These are phyloP conservation scores for Hydraecia micacea DNA, from an alignment of 2,888 invertebrate genomes.

Conservation along the genomic window DNA sequence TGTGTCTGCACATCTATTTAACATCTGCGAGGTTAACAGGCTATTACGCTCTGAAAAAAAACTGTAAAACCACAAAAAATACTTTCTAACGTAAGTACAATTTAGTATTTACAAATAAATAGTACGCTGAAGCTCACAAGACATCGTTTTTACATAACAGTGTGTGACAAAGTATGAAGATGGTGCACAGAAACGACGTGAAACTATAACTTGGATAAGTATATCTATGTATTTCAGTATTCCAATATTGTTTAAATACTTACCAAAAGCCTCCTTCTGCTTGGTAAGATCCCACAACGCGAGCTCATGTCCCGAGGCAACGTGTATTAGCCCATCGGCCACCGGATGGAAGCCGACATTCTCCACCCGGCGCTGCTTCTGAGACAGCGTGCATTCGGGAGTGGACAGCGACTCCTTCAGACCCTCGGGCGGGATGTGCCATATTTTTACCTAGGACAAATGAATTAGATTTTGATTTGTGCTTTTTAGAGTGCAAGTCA, in stretches of 20 bases:
- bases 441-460: slow-evolving; percentile 94
- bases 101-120: neutral
- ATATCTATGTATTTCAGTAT: neutral
- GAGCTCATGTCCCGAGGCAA: slow-evolving; percentile 95
- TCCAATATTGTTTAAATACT: slow-evolving; percentile 34
- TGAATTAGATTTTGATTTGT: neutral
- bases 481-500: neutral
- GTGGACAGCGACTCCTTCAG: slow-evolving; percentile 94
- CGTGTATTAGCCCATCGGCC: slow-evolving; percentile 96
- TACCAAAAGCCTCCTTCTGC: slow-evolving; percentile 95
- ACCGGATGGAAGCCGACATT: slow-evolving; percentile 97
- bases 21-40: neutral
- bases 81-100: neutral
- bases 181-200: neutral
- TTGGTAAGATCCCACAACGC: slow-evolving; percentile 96
- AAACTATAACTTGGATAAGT: neutral
- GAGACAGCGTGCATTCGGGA: slow-evolving; percentile 95
- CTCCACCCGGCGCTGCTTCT: slow-evolving; percentile 96
- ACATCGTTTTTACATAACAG: neutral
- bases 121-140: neutral
- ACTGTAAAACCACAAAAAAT: neutral
- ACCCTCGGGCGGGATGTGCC: slow-evolving; percentile 96
- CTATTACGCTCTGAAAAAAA: neutral
- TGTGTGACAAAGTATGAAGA: neutral
- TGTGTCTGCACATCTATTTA: neutral